phyloP scores from a whole-genome alignment of 2,888 invertebrate genomes.

The Eilema griseolum region DNA sequence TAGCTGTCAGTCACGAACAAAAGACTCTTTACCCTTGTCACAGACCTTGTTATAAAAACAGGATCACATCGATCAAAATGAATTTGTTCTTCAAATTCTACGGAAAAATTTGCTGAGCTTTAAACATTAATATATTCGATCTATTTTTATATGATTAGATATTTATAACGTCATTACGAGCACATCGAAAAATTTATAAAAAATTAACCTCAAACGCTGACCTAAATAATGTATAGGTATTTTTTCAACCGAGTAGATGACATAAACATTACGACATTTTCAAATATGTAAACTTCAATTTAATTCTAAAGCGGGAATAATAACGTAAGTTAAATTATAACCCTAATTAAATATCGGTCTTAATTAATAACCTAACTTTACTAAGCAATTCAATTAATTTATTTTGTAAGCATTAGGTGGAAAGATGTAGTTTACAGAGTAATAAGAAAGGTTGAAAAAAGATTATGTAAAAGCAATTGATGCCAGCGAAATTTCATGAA shows the following conservation, averaged over 20 bases:
- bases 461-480: too few relatives aligned
- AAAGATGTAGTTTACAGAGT: too few relatives aligned
- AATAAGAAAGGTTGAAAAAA: too few relatives aligned
- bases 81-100: not conserved
- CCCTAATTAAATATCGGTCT: too few relatives aligned
- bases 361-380: too few relatives aligned
- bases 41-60: slow-evolving; percentile 15
- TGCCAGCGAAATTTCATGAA: too few relatives aligned
- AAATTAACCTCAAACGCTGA: not conserved
- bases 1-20: slow-evolving; percentile 6
- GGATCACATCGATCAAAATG: slow-evolving; percentile 13
- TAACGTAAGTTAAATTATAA: too few relatives aligned
- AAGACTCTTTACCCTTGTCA: slow-evolving; percentile 13
- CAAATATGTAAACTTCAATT: too few relatives aligned
- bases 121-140: not conserved
- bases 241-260: not conserved
- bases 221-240: not conserved
- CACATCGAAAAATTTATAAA: not conserved
- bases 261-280: too few relatives aligned
- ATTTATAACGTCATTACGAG: not conserved
- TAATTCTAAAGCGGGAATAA: too few relatives aligned
- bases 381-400: too few relatives aligned
- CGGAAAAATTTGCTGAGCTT: not conserved
- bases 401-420: too few relatives aligned
- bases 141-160: not conserved